These are phyloP conservation scores for Phrynocephalus versicolor DNA, from an alignment of 2,113 vertebrate species.

Conservation along the genomic window DNA sequence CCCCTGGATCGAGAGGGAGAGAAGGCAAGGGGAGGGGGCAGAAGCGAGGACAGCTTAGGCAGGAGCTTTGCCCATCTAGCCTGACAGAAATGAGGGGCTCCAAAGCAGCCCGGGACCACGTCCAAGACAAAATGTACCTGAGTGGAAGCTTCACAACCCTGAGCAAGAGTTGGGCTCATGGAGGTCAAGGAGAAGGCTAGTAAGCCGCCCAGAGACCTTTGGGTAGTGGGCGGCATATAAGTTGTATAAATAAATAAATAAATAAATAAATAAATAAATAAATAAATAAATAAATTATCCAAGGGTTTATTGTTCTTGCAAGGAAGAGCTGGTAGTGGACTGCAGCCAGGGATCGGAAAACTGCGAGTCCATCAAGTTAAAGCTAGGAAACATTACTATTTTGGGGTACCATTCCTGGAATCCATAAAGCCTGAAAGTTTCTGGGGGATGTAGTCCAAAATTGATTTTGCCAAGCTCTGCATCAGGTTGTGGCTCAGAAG, in stretches of 20 bases:
- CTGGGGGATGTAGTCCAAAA: too few species aligned
- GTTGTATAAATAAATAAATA: too few species aligned
- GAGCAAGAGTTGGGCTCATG: neutral
- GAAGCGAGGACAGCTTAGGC: neutral
- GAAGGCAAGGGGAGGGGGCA: constrained; percentile 18
- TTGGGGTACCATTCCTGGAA: too few species aligned
- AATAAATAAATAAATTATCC: too few species aligned
- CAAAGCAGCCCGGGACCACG: neutral
- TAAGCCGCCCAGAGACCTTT: neutral
- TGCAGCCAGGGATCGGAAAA: neutral
- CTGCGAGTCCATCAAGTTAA: neutral
- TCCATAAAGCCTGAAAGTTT: too few species aligned
- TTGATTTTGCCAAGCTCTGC: neutral
- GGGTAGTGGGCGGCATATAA: neutral
- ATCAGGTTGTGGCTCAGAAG: too few species aligned
- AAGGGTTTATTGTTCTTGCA: neutral
- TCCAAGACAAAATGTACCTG: neutral
- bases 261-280: too few species aligned
- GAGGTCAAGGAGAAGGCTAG: neutral
- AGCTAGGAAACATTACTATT: neutral
- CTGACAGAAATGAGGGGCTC: neutral
- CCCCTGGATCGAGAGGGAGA: constrained; percentile 3
- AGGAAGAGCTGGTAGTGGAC: neutral
- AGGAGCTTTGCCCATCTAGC: neutral
- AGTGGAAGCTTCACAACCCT: neutral